Evolutionary conservation across 2,113 vertebrate species (phyloP).

Genomic region (Indicator maculatus): DNA sequence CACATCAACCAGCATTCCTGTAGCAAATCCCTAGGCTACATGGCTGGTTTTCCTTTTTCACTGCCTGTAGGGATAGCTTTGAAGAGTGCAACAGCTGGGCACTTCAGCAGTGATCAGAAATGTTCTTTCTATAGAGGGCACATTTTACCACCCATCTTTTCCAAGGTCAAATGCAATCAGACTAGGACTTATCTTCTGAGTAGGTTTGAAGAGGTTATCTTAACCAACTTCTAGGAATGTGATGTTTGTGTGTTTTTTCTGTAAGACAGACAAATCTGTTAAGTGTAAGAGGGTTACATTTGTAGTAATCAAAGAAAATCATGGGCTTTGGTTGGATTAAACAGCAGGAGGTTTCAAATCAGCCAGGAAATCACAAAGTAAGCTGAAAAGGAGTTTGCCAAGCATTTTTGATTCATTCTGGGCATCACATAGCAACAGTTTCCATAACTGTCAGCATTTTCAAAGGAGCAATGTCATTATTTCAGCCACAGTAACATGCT

Average conservation of each 20-base stretch:
- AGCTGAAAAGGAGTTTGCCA: conserved; percentile 41
- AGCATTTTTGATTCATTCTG: conserved; percentile 55
- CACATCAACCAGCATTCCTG: background rate
- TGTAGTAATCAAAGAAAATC: conserved; percentile 53
- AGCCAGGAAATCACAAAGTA: conserved; percentile 38
- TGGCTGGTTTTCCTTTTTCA: background rate
- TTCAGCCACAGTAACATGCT: conserved; percentile 13
- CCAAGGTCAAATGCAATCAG: conserved; percentile 2
- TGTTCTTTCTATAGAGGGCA: background rate
- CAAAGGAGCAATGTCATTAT: conserved; percentile 7
- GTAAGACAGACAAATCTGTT: conserved; percentile 23
- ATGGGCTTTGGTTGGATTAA: conserved; percentile 40
- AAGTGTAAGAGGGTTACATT: conserved; percentile 11
- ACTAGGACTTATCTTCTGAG: background rate
- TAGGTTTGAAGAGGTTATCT: background rate
- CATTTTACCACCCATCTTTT: background rate
- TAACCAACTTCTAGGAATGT: conserved; percentile 18
- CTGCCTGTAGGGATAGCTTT: background rate
- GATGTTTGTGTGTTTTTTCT: background rate
- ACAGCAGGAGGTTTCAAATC: conserved; percentile 37
- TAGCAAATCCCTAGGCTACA: background rate
- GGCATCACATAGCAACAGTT: conserved; percentile 36
- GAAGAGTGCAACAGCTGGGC: background rate
- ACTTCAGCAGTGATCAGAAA: background rate
- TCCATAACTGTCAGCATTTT: conserved; percentile 38